These are phyloP conservation scores for Aphelenchoides besseyi DNA, from an alignment of 1,140 invertebrate species.

Conservation along the genomic window DNA sequence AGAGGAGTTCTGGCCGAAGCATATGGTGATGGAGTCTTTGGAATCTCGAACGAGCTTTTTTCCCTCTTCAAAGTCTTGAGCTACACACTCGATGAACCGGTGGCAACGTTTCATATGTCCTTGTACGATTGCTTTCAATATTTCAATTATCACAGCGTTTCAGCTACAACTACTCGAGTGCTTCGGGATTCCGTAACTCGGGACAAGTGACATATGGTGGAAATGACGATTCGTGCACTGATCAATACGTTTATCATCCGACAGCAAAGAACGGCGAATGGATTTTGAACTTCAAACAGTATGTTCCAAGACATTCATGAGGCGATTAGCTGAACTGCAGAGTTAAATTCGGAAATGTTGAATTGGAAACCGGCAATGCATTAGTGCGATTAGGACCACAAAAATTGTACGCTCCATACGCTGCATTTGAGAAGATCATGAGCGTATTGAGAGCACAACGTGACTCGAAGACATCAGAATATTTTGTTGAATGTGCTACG, in stretches of 20 bases:
- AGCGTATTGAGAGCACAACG: neutral
- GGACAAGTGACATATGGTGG: neutral
- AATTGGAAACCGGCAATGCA: neutral
- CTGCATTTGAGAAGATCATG: neutral
- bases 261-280: neutral
- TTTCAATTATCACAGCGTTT: neutral
- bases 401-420: neutral
- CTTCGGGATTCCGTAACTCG: neutral
- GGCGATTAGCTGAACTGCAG: neutral
- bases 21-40: slow-evolving; percentile 1
- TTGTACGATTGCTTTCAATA: neutral
- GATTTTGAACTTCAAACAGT: slow-evolving; percentile 8
- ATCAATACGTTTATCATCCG: neutral
- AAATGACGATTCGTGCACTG: neutral
- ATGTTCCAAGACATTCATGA: neutral
- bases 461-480: neutral
- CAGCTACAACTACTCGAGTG: neutral
- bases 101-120: neutral
- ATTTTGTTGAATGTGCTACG: neutral
- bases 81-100: neutral
- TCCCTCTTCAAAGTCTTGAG: neutral
- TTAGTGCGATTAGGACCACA: neutral
- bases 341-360: neutral
- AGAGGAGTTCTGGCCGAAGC: neutral
- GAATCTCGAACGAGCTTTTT: neutral